These are phyloP conservation scores for Nephrotoma guestfalica DNA, from an alignment of 2,888 invertebrate genomes.

Conservation along the genomic window DNA sequence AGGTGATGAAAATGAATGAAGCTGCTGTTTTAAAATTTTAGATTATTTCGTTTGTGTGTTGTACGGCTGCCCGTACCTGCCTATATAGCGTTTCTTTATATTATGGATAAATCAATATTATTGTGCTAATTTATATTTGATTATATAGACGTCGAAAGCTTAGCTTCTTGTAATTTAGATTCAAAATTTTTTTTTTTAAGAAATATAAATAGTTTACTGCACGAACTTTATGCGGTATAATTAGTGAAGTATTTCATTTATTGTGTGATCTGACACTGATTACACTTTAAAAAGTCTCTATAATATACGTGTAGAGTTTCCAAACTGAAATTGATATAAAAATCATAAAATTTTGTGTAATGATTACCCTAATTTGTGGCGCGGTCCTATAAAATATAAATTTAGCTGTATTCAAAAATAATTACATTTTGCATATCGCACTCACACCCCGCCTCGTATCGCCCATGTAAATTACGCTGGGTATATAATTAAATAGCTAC, in stretches of 20 bases:
- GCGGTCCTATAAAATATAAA: background rate
- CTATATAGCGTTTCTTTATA: background rate
- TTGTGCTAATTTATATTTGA: background rate
- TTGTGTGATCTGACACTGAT: background rate
- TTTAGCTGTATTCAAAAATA: background rate
- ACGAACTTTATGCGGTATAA: background rate
- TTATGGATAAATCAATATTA: background rate
- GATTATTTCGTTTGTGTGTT: background rate
- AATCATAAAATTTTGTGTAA: background rate
- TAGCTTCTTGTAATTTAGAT: background rate
- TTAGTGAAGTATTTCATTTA: background rate
- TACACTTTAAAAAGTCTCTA: background rate
- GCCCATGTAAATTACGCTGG: too few relatives aligned
- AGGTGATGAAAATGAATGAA: background rate
- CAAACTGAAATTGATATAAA: background rate
- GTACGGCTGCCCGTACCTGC: too few relatives aligned
- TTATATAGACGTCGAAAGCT: background rate
- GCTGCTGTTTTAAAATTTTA: background rate
- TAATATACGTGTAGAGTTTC: background rate
- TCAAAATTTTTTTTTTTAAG: background rate
- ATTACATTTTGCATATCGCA: too few relatives aligned
- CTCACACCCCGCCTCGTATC: too few relatives aligned
- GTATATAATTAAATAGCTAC: too few relatives aligned
- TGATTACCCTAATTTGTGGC: background rate
- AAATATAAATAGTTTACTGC: background rate